Conservation (phyloP, 2,888 invertebrate species). For the Rotaria socialis region DNA sequence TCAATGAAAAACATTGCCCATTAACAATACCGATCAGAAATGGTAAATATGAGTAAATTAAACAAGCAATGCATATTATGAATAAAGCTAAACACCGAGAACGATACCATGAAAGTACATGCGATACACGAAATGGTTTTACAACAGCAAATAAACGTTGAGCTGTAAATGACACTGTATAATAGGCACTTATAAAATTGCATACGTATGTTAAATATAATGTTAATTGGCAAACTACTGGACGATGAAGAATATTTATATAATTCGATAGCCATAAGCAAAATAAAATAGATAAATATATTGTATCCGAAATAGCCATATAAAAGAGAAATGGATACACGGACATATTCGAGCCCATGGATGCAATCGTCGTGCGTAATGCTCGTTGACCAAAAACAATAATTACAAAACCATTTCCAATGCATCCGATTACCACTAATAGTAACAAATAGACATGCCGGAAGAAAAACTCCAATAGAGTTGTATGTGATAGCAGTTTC, state of each 20-base stretch:
- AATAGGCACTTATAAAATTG: constrained; percentile 25
- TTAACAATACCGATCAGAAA: constrained; percentile 1
- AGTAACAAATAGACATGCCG: not conserved
- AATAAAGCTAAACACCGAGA: constrained; percentile 2
- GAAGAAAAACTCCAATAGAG: not conserved
- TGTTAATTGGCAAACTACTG: not conserved
- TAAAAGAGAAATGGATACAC: constrained; percentile 32
- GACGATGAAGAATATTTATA: constrained; percentile 19
- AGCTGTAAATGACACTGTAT: constrained; percentile 28
- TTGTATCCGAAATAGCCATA: constrained; percentile 22
- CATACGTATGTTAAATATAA: constrained; percentile 26
- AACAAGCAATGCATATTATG: not conserved
- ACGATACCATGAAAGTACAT: constrained; percentile 16
- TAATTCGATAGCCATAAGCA: constrained; percentile 11
- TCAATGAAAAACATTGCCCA: not conserved
- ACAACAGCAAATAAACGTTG: constrained; percentile 37
- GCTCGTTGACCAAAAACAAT: constrained; percentile 18
- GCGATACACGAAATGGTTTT: not conserved
- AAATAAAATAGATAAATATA: not conserved
- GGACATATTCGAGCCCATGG: not conserved
- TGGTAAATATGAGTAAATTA: not conserved
- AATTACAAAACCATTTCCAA: constrained; percentile 27
- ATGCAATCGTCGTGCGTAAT: not conserved
- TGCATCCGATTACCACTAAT: not conserved
- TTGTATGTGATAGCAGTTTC: too few species aligned